Evolutionary conservation across 2,797 vertebrate genomes (phyloP).

Genomic region (Enteromius treurensis): DNA sequence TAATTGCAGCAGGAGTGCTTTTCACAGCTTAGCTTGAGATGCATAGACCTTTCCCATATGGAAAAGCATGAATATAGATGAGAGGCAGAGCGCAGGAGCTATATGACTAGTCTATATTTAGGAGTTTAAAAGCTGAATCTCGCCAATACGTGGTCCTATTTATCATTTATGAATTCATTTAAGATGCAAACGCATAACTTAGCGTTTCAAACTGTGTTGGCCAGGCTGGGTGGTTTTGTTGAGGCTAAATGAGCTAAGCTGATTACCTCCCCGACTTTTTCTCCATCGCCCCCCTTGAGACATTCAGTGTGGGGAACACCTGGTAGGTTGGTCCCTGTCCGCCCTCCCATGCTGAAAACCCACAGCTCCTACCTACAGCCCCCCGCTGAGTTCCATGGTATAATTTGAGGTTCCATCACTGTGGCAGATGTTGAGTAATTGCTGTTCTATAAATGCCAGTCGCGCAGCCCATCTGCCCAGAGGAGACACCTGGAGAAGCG

Average conservation of each 20-base stretch:
- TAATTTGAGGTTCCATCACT: conserved; percentile 49
- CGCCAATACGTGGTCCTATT: conserved; percentile 64
- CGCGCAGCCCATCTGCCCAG: conserved; percentile 53
- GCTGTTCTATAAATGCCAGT: conserved; percentile 55
- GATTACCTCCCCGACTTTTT: neutral
- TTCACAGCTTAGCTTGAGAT: conserved; percentile 75
- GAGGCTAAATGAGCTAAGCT: conserved; percentile 22
- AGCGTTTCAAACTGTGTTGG: conserved; percentile 63
- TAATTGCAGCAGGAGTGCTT: conserved; percentile 82
- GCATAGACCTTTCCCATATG: conserved; percentile 81
- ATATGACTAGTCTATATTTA: conserved; percentile 65
- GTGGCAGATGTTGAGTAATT: conserved; percentile 61
- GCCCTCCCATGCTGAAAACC: conserved; percentile 34
- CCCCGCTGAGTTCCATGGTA: conserved; percentile 36
- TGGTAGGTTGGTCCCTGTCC: conserved; percentile 52
- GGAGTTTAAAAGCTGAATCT: conserved; percentile 61
- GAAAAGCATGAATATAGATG: conserved; percentile 83
- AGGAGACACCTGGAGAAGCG: conserved; percentile 51
- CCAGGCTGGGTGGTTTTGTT: conserved; percentile 47
- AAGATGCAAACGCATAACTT: conserved; percentile 67
- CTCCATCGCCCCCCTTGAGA: conserved; percentile 3
- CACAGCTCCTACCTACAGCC: conserved; percentile 36
- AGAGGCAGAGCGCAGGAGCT: conserved; percentile 52
- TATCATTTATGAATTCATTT: conserved; percentile 70
- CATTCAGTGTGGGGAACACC: conserved; percentile 56